A percentile compares a stretch with the other conserved stretches of the same genome.
Conservation (phyloP, 2,797 vertebrate species). For the Bufotes viridis region DNA sequence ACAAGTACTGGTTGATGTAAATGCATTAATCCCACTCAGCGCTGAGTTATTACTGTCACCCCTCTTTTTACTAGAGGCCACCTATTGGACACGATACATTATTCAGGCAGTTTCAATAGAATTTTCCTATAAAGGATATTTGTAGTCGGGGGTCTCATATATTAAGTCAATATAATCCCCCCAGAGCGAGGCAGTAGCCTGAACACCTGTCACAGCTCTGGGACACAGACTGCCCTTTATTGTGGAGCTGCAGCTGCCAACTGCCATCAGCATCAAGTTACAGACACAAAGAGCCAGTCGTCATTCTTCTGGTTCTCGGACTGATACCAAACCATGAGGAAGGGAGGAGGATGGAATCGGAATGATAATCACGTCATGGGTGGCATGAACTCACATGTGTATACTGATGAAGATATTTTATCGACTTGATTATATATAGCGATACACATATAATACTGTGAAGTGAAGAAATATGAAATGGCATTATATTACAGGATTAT, state of each 20-base stretch:
- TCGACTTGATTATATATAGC: background rate
- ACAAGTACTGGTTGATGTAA: accelerated
- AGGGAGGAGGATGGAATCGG: background rate
- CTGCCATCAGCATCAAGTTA: conserved; percentile 85
- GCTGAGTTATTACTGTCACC: background rate
- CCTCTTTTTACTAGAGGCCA: background rate
- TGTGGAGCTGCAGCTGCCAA: conserved; percentile 84
- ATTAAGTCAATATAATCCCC: conserved; percentile 53
- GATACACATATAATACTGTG: background rate
- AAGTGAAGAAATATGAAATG: background rate
- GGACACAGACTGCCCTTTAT: conserved; percentile 80
- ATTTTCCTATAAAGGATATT: conserved; percentile 29
- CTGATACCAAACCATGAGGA: background rate
- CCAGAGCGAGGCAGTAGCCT: conserved; percentile 64
- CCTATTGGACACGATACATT: conserved; percentile 36
- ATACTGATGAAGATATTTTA: background rate
- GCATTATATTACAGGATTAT: background rate
- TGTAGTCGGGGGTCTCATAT: conserved; percentile 49
- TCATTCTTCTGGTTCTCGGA: conserved; percentile 53
- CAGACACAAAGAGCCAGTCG: conserved; percentile 75
- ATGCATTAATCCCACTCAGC: conserved; percentile 25
- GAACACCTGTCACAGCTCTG: conserved; percentile 91
- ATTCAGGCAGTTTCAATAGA: conserved; percentile 36
- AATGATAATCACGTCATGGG: background rate
- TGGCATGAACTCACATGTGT: background rate